Evolutionary conservation across 2,888 invertebrate genomes (phyloP).

Genomic region (Lampropteryx suffumata): DNA sequence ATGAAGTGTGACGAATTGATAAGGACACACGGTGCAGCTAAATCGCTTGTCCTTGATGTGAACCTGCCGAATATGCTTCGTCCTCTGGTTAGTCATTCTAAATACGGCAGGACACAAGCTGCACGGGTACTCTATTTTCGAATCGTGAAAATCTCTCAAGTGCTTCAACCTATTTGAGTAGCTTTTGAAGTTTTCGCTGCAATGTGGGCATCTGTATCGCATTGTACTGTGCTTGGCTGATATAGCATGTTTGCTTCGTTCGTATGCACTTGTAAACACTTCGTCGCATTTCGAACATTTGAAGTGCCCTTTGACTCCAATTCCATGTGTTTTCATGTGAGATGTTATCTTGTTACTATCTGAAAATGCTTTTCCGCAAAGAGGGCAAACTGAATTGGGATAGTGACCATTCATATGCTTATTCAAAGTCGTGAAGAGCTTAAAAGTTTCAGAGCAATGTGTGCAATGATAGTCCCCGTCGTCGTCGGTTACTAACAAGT

Average conservation of each 20-base stretch:
- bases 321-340: conserved; percentile 22
- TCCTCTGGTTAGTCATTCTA: conserved; percentile 49
- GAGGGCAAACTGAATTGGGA: conserved; percentile 67
- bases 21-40: conserved; percentile 56
- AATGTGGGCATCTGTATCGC: conserved; percentile 46
- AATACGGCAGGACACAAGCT: conserved; percentile 65
- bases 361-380: conserved; percentile 62
- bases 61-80: conserved; percentile 64
- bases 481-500: conserved; percentile 45
- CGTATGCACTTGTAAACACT: conserved; percentile 49
- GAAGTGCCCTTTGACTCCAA: conserved; percentile 30
- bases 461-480: conserved; percentile 55
- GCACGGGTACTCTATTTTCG: conserved; percentile 64
- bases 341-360: conserved; percentile 23
- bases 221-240: conserved; percentile 50
- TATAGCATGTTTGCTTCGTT: conserved; percentile 54
- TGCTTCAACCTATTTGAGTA: conserved; percentile 59
- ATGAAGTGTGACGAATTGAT: conserved; percentile 56
- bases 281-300: conserved; percentile 64
- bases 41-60: conserved; percentile 61
- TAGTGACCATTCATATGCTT: conserved; percentile 68
- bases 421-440: conserved; percentile 63
- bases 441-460: conserved; percentile 58
- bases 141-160: conserved; percentile 55
- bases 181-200: conserved; percentile 60